phyloP scores from a whole-genome alignment of 2,888 invertebrate species.

The Eupithecia exiguata region DNA sequence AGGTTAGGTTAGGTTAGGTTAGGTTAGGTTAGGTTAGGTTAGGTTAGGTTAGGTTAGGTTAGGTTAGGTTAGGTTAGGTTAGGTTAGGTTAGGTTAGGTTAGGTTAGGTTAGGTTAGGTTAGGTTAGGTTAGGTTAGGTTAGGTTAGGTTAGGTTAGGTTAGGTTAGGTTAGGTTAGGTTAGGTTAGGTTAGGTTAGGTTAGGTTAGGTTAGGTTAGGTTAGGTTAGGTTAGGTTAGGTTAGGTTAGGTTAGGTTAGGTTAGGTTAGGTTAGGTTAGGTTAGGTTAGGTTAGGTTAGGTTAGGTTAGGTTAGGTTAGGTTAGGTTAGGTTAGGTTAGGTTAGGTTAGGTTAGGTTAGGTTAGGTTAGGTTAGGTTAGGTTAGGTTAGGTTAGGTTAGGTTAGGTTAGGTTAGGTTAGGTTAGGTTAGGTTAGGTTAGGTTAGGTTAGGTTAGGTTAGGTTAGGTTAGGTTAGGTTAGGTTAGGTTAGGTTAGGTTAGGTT shows the following conservation, averaged over 20 bases:
- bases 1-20: slow-evolving; percentile 20
- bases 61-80: background rate
- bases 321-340: slow-evolving; percentile 41
- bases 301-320: slow-evolving; percentile 41
- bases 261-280: slow-evolving; percentile 41
- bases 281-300: slow-evolving; percentile 41
- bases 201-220: slow-evolving; percentile 32
- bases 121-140: slow-evolving; percentile 25
- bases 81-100: slow-evolving; percentile 2
- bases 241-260: slow-evolving; percentile 41
- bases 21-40: slow-evolving; percentile 39
- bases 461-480: slow-evolving; percentile 39
- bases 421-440: slow-evolving; percentile 39
- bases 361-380: slow-evolving; percentile 38
- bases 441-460: slow-evolving; percentile 35
- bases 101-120: slow-evolving; percentile 26
- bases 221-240: slow-evolving; percentile 37
- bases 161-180: slow-evolving; percentile 26
- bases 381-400: slow-evolving; percentile 38
- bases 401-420: slow-evolving; percentile 37
- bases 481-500: slow-evolving; percentile 43
- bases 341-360: slow-evolving; percentile 39
- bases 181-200: slow-evolving; percentile 23
- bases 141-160: slow-evolving; percentile 25
- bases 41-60: slow-evolving; percentile 21